Percentiles rank a stretch among this genome's conserved stretches.
Evolutionary conservation across 2,797 vertebrate species (phyloP).

Genomic region (Distichodus sexfasciatus): DNA sequence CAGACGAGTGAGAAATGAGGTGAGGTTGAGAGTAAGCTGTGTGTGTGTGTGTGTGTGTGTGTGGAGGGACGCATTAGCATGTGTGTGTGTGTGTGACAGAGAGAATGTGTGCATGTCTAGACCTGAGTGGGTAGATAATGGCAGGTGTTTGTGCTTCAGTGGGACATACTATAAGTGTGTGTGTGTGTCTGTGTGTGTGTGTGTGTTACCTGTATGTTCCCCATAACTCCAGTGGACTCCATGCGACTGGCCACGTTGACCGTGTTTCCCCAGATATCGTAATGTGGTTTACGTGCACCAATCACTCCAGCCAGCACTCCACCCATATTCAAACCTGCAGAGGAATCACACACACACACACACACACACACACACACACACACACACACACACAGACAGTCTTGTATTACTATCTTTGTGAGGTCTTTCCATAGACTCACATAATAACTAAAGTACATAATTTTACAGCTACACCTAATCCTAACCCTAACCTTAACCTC

Average conservation of each 20-base stretch:
- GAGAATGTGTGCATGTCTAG: not conserved
- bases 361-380: conserved; percentile 9
- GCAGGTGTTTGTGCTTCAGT: too few relatives aligned
- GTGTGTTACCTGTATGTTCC: conserved; percentile 85
- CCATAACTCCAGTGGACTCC: conserved; percentile 96
- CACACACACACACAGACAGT: too few relatives aligned
- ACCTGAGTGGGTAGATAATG: too few relatives aligned
- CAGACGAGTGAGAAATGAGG: too few relatives aligned
- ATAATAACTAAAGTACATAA: too few relatives aligned
- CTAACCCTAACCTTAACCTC: too few relatives aligned
- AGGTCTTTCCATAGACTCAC: too few relatives aligned
- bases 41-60: not conserved
- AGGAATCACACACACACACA: conserved; percentile 1
- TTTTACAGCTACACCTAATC: too few relatives aligned
- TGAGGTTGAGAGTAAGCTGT: too few relatives aligned
- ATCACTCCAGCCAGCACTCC: conserved; percentile 91
- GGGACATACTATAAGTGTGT: too few relatives aligned
- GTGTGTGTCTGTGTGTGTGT: conserved; percentile 7
- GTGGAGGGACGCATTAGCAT: not conserved
- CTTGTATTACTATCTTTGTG: too few relatives aligned
- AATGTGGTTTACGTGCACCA: conserved; percentile 93
- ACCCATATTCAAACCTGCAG: conserved; percentile 89
- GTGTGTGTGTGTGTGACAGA: not conserved
- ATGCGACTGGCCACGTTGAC: conserved; percentile 97
- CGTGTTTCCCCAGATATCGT: conserved; percentile 96